phyloP scores from a whole-genome alignment of 2,113 vertebrate genomes.

The Platichthys flesus region DNA sequence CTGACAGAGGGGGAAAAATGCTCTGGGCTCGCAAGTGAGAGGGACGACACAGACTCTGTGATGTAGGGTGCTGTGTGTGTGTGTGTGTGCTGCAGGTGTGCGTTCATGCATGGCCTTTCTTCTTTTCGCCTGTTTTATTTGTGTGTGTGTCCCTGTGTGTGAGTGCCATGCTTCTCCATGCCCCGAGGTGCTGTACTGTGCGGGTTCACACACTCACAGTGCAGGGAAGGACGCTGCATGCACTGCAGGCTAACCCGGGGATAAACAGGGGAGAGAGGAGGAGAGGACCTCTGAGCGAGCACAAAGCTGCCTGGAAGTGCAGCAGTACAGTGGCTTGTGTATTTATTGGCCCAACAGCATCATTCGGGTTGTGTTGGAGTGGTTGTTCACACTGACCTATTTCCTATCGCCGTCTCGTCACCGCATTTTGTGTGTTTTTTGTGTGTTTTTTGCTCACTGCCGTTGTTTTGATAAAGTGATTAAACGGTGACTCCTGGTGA shows the following conservation, averaged over 20 bases:
- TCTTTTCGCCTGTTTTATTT: slow-evolving; percentile 15
- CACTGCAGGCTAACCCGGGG: slow-evolving; percentile 40
- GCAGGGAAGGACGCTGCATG: slow-evolving; percentile 51
- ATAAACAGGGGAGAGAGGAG: slow-evolving; percentile 33
- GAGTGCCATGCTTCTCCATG: slow-evolving; percentile 31
- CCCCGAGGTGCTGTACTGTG: slow-evolving; percentile 47
- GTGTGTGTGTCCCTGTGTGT: background rate
- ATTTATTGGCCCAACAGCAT: slow-evolving; percentile 52
- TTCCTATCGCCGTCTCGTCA: slow-evolving; percentile 50
- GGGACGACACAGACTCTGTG: slow-evolving; percentile 57
- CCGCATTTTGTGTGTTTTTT: slow-evolving; percentile 7
- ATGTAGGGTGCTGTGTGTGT: slow-evolving; percentile 45
- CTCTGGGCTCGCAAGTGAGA: slow-evolving; percentile 67
- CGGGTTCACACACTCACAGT: slow-evolving; percentile 37
- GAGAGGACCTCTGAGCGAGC: slow-evolving; percentile 33
- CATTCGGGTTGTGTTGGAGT: slow-evolving; percentile 57
- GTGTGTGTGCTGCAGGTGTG: slow-evolving; percentile 54
- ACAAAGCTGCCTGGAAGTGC: slow-evolving; percentile 34
- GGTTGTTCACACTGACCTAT: slow-evolving; percentile 61
- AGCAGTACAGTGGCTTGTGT: slow-evolving; percentile 36
- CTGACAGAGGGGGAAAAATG: slow-evolving; percentile 76
- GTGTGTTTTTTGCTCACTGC: background rate
- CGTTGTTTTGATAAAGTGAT: background rate
- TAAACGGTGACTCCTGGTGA: slow-evolving; percentile 11
- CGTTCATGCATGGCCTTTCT: slow-evolving; percentile 31